Evolutionary conservation across 2,888 invertebrate species (phyloP).

Genomic region (Pyrochroa serraticornis): DNA sequence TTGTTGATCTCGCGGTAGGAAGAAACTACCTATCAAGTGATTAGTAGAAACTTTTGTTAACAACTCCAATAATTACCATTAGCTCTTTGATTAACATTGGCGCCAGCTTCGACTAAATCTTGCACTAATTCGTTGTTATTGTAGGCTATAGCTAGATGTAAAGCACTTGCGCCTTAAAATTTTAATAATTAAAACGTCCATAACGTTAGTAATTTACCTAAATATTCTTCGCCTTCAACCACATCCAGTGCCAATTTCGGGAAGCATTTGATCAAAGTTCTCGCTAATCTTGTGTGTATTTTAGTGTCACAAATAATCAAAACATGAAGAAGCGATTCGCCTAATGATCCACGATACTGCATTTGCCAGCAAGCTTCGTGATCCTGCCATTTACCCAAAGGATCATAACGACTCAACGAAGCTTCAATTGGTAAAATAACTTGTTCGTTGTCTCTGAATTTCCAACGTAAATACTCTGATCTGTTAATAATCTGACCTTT

Average conservation of each 20-base stretch:
- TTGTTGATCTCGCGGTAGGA: slow-evolving; percentile 94
- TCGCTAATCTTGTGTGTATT: slow-evolving; percentile 78
- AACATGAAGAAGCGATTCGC: slow-evolving; percentile 93
- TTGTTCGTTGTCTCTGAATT: slow-evolving; percentile 83
- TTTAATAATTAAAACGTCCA: too few relatives aligned
- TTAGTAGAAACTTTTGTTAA: not conserved
- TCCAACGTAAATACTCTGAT: slow-evolving; percentile 89
- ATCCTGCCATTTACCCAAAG: slow-evolving; percentile 85
- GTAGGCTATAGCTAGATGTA: slow-evolving; percentile 96
- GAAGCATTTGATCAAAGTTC: slow-evolving; percentile 88
- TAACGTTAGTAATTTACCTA: slow-evolving; percentile 58
- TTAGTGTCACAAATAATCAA: slow-evolving; percentile 94
- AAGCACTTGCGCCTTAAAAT: slow-evolving; percentile 74
- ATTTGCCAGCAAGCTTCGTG: slow-evolving; percentile 98
- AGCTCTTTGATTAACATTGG: slow-evolving; percentile 90
- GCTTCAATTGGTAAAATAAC: slow-evolving; percentile 88
- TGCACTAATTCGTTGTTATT: slow-evolving; percentile 95
- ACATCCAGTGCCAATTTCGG: slow-evolving; percentile 91
- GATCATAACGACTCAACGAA: slow-evolving; percentile 83
- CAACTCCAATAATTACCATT: slow-evolving; percentile 66
- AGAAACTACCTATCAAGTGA: slow-evolving; percentile 77
- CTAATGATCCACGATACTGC: slow-evolving; percentile 92
- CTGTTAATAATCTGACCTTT: slow-evolving; percentile 84
- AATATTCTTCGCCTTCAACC: slow-evolving; percentile 96
- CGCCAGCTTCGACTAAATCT: slow-evolving; percentile 90